These are phyloP conservation scores for Neosilurus mollespiculum DNA, from an alignment of 2,797 vertebrate species.

Conservation along the genomic window DNA sequence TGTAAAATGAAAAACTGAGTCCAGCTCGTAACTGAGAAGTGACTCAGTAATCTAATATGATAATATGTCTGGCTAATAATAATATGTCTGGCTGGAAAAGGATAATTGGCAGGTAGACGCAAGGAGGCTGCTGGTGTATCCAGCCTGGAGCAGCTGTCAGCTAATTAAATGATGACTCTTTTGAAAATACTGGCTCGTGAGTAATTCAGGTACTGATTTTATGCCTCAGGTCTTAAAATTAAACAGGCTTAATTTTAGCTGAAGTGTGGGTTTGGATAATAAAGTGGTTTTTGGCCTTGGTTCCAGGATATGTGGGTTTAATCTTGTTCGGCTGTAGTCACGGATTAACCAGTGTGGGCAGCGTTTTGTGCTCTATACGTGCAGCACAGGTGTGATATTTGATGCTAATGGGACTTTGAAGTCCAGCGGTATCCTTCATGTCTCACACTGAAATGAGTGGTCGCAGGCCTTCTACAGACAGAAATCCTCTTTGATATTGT, in stretches of 20 bases:
- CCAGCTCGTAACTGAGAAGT: slow-evolving; percentile 48
- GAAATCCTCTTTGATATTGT: slow-evolving; percentile 12
- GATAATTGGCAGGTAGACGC: slow-evolving; percentile 52
- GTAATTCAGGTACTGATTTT: slow-evolving; percentile 12
- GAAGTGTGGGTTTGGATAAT: slow-evolving; percentile 22
- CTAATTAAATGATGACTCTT: slow-evolving; percentile 51
- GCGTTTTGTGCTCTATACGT: slow-evolving; percentile 7
- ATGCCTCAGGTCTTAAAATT: slow-evolving; percentile 17
- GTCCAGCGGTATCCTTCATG: not conserved
- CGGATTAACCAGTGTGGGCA: slow-evolving; percentile 14
- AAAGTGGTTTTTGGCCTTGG: not conserved
- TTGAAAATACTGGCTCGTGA: slow-evolving; percentile 20
- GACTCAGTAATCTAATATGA: slow-evolving; percentile 42
- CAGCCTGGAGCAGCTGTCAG: slow-evolving; percentile 34
- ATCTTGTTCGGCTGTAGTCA: slow-evolving; percentile 20
- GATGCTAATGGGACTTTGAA: not conserved
- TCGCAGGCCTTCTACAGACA: not conserved
- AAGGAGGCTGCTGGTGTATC: not conserved
- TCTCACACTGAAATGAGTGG: not conserved
- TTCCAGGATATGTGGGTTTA: slow-evolving; percentile 25
- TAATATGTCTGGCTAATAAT: slow-evolving; percentile 49
- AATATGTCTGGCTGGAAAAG: slow-evolving; percentile 43
- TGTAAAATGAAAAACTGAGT: slow-evolving; percentile 22
- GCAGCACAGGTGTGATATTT: slow-evolving; percentile 6
- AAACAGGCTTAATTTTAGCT: slow-evolving; percentile 15